phyloP scores from a whole-genome alignment of 2,888 invertebrate species.

The Lasius fuliginosus region DNA sequence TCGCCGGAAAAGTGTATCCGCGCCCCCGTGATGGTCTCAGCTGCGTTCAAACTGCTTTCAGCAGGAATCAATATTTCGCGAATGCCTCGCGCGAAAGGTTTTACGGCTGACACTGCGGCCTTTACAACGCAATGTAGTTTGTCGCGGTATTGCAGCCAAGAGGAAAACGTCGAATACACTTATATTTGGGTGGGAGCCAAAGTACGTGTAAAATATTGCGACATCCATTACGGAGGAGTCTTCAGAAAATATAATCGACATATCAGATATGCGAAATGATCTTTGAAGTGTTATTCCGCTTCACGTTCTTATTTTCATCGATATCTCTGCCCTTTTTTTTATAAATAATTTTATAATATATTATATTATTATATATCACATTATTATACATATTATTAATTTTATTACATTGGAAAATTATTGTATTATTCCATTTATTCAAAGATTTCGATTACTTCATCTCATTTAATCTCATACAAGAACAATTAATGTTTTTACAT shows the following conservation, averaged over 20 bases:
- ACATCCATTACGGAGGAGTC: conserved; percentile 9
- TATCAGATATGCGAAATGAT: background rate
- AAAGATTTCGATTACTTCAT: conserved; percentile 19
- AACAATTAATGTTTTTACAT: background rate
- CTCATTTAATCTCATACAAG: background rate
- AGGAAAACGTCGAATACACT: conserved; percentile 45
- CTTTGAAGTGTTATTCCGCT: background rate
- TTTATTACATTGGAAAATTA: background rate
- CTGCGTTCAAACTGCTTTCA: conserved; percentile 56
- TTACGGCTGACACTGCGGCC: conserved; percentile 55
- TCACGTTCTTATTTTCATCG: background rate
- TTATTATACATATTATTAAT: background rate
- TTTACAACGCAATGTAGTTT: conserved; percentile 49
- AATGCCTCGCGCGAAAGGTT: conserved; percentile 49
- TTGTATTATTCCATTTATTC: background rate
- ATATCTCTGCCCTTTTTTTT: background rate
- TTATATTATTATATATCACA: background rate
- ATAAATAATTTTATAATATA: background rate
- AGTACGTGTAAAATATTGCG: conserved; percentile 9
- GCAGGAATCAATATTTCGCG: conserved; percentile 51
- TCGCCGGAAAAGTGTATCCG: conserved; percentile 45
- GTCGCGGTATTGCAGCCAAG: conserved; percentile 40
- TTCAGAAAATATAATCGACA: background rate
- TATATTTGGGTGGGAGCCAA: conserved; percentile 25
- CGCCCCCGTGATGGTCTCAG: conserved; percentile 50